Percentiles rank a stretch among this genome's conserved stretches.
phyloP scores from a whole-genome alignment of 2,888 invertebrate species.

The Agriopis aurantiaria region DNA sequence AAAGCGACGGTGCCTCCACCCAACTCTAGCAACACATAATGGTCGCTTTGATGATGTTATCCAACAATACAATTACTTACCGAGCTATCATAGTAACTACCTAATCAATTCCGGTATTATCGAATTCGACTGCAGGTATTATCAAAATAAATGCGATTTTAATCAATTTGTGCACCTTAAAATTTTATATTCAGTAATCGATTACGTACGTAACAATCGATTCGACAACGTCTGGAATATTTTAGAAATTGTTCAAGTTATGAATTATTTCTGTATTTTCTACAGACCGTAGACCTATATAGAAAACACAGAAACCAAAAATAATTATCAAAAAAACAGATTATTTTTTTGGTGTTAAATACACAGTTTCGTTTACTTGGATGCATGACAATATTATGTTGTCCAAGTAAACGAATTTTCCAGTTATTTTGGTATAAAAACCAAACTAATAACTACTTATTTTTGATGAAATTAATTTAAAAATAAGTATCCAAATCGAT shows the following conservation, averaged over 20 bases:
- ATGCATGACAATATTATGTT: no score
- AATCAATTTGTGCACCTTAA: slow-evolving; percentile 6
- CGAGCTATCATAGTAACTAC: slow-evolving; percentile 5
- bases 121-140: slow-evolving; percentile 1
- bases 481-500: no score
- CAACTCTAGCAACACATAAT: neutral
- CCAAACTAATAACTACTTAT: no score
- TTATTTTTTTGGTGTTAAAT: no score
- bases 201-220: neutral
- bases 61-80: slow-evolving; percentile 2
- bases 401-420: no score
- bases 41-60: neutral
- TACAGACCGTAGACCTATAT: neutral
- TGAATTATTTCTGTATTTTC: neutral
- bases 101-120: slow-evolving; percentile 4
- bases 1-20: neutral
- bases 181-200: neutral
- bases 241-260: neutral
- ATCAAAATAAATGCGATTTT: slow-evolving; percentile 10
- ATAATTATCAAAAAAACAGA: neutral
- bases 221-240: slow-evolving; percentile 5
- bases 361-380: no score
- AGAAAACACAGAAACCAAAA: neutral
- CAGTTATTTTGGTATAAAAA: no score
- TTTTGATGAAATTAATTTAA: no score